phyloP scores from a whole-genome alignment of 2,113 vertebrate species.

The Sakesphorus luctuosus region DNA sequence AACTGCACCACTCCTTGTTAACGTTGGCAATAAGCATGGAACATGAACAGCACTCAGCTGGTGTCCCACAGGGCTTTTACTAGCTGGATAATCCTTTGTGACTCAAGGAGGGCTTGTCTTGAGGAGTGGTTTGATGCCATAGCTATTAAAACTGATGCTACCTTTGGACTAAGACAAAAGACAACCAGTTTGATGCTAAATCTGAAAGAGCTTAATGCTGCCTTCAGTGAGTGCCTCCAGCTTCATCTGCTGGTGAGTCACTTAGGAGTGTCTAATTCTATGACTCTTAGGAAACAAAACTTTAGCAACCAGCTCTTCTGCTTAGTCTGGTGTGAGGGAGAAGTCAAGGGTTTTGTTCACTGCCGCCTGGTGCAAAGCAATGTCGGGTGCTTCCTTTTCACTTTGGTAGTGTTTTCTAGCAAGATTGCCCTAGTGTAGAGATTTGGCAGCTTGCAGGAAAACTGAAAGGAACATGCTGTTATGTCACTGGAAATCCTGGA shows the following conservation, averaged over 20 bases:
- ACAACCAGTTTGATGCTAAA: background rate
- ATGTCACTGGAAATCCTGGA: background rate
- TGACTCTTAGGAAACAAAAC: background rate
- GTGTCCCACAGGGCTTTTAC: background rate
- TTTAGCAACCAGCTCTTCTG: background rate
- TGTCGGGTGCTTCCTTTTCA: background rate
- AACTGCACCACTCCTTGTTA: background rate
- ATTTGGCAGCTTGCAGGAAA: background rate
- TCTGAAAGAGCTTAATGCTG: background rate
- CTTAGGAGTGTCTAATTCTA: conserved; percentile 1
- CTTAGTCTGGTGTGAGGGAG: background rate
- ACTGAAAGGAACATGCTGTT: background rate
- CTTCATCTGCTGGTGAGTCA: conserved; percentile 29
- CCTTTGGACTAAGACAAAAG: conserved; percentile 23
- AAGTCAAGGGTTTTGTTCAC: background rate
- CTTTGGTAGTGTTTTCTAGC: background rate
- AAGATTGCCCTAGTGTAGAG: background rate
- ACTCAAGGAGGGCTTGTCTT: background rate
- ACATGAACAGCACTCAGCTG: background rate
- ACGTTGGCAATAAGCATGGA: background rate
- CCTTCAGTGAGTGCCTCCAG: background rate
- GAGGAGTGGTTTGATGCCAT: background rate
- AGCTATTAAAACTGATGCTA: conserved; percentile 36
- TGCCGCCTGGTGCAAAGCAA: background rate
- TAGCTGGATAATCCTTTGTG: background rate